Evolutionary conservation across 2,797 vertebrate species (phyloP).

Genomic region (Oreonectes daqikongensis): DNA sequence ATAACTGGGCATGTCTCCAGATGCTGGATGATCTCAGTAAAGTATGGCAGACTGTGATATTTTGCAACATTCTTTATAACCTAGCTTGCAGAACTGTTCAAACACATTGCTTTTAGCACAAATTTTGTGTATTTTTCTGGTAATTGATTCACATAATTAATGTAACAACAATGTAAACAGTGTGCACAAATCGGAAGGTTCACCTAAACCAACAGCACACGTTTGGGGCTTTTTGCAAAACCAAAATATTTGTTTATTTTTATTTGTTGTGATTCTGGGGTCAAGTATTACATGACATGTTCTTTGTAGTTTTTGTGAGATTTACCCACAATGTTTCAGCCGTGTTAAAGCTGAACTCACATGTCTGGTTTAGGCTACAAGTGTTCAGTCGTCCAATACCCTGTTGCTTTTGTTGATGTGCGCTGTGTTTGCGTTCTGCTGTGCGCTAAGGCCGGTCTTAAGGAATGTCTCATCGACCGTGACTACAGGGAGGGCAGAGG

Average conservation of each 20-base stretch:
- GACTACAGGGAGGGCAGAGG: slow-evolving; percentile 63
- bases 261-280: neutral
- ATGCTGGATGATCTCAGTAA: too few relatives aligned
- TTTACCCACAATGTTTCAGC: neutral
- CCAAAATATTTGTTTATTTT: neutral
- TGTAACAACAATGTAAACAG: too few relatives aligned
- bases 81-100: too few relatives aligned
- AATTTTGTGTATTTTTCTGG: too few relatives aligned
- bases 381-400: neutral
- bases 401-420: slow-evolving; percentile 23
- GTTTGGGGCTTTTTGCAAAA: neutral
- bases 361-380: slow-evolving; percentile 7
- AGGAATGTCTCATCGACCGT: slow-evolving; percentile 72
- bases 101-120: too few relatives aligned
- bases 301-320: neutral
- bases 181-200: neutral
- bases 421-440: neutral
- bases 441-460: slow-evolving; percentile 37
- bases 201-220: neutral
- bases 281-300: neutral
- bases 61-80: too few relatives aligned
- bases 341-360: neutral
- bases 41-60: too few relatives aligned
- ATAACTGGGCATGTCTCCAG: neutral
- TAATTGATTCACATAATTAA: too few relatives aligned